Conservation (phyloP, 2,888 invertebrate genomes). For the Lepidocyrtoides sp. region DNA sequence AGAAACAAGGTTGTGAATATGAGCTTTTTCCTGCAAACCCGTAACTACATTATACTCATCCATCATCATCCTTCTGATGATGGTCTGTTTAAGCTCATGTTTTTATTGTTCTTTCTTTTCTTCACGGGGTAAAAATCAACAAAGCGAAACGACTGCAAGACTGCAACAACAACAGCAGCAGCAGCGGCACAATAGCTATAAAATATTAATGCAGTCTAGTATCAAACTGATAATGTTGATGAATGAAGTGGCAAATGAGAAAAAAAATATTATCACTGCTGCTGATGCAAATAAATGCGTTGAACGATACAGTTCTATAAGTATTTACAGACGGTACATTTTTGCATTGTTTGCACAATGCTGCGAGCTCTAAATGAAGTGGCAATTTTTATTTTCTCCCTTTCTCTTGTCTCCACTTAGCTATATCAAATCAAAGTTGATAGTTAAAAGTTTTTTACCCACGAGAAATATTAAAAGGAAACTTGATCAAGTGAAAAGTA, state of each 20-base stretch:
- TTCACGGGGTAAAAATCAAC: constrained; percentile 39
- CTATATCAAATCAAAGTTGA: not conserved
- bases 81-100: too few species aligned
- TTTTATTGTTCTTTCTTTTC: too few species aligned
- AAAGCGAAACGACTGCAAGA: constrained; percentile 52
- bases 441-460: not conserved
- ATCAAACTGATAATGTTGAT: too few species aligned
- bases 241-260: not conserved
- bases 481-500: not conserved
- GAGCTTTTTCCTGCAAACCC: constrained; percentile 28
- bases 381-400: constrained; percentile 58
- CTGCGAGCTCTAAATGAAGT: constrained; percentile 66
- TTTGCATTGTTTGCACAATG: constrained; percentile 17
- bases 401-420: not conserved
- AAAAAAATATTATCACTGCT: constrained; percentile 40
- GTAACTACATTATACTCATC: too few species aligned
- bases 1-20: constrained; percentile 51
- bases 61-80: too few species aligned
- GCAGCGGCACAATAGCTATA: too few species aligned
- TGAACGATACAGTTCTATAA: too few species aligned
- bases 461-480: not conserved
- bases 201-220: too few species aligned
- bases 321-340: too few species aligned
- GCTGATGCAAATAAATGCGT: not conserved
- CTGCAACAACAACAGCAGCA: too few species aligned